Base-by-base conservation (phyloP, 2,797 vertebrate genomes). In the Erpetoichthys calabaricus region DNA sequence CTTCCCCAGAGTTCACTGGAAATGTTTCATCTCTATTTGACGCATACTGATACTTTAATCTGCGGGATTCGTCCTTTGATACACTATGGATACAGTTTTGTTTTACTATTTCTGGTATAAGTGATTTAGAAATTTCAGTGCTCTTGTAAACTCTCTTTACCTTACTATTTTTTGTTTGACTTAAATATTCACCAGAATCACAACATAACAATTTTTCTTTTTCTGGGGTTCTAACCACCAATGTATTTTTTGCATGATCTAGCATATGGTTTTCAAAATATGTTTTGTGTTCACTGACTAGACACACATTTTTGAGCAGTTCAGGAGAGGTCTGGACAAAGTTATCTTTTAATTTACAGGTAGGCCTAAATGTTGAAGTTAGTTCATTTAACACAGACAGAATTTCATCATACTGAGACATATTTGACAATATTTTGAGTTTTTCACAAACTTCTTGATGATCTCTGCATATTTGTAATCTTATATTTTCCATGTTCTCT, bases 311-410 rank as follows among this genome's bases (percentile, higher is more conserved):
- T 45, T 57, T 67, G 25, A 53, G 10, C 1, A 1, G 57, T 51
- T 7, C 42, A 42, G 78, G 78, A 2, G 75, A 82, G 2, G 78
- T 85, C 70, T 86, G 84, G 4, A 68, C 70, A 44, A 58, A 44
- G 5, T 58, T 75, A 42, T 86, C 79, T 60, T 56, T 64, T 5
- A 4, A 42, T 3, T 2, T 57, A 43, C 4, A 3, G 0, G 58
- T 9, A 3, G 3, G n/a, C 49, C 1, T 61, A 60, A 68, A 6
- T 1, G 45, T 56, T 6, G 65, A 65, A 59, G 70, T 2, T 6
- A 61, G 45, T 0, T 4, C 61, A 58, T 67, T 68, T 61, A 85
- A 68, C 50, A 80, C 78, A 46, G 63, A 62, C 54, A 81, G 55
- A 50, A 76, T 1, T 1, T 55, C 54, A 6, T 70, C 61, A 8